Evolutionary conservation across 1,140 invertebrate species (phyloP).

Genomic region (Trypoxylus dichotomus): DNA sequence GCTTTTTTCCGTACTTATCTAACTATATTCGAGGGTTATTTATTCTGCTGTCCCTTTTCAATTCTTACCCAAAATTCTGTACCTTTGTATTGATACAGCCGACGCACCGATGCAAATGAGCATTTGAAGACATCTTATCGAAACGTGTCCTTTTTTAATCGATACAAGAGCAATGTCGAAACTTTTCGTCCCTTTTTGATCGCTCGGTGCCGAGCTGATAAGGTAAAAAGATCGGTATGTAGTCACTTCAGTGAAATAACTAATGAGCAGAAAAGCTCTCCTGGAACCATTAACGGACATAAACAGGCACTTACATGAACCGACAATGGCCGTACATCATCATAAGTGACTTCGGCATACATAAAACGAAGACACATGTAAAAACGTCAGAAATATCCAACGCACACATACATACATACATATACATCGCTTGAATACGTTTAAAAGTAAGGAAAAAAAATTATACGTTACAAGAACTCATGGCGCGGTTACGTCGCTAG

Average conservation of each 20-base stretch:
- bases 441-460: neutral
- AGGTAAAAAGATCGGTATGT: neutral
- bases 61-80: too few relatives aligned
- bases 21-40: too few relatives aligned
- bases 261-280: slow-evolving; percentile 31
- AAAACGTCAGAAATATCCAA: slow-evolving; percentile 34
- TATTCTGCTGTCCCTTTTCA: too few relatives aligned
- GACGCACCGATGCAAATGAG: neutral
- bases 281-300: slow-evolving; percentile 39
- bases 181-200: slow-evolving; percentile 7
- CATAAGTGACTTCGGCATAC: slow-evolving; percentile 40
- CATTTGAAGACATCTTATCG: neutral
- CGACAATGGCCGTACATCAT: slow-evolving; percentile 38
- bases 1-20: too few relatives aligned
- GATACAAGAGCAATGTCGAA: neutral
- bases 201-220: neutral
- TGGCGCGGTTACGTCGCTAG: slow-evolving; percentile 31
- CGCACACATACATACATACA: neutral
- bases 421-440: neutral
- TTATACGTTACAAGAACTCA: neutral
- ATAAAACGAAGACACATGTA: slow-evolving; percentile 40
- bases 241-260: slow-evolving; percentile 14
- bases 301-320: slow-evolving; percentile 41
- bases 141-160: neutral
- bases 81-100: neutral